These are phyloP conservation scores for Cotesia glomerata DNA, from an alignment of 1,140 invertebrate genomes.

Conservation along the genomic window DNA sequence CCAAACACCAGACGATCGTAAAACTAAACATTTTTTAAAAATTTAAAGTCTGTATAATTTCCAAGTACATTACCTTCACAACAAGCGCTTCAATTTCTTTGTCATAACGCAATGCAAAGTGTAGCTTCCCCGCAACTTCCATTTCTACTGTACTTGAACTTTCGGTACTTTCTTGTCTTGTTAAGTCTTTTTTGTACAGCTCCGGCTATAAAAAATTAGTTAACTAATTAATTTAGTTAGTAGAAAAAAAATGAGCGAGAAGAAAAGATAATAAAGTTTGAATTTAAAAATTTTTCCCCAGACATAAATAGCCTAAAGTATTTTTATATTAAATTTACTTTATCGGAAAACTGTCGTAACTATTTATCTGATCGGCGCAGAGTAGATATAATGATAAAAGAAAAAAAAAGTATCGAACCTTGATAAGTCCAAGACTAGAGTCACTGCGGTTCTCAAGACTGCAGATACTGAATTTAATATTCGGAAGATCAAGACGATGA, in stretches of 20 bases:
- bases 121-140: conserved; percentile 78
- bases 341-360: conserved; percentile 21
- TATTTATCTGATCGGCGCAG: neutral
- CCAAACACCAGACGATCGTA: too few relatives aligned
- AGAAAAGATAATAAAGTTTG: neutral
- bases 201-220: conserved; percentile 70
- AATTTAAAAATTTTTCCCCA: neutral
- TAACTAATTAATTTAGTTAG: neutral
- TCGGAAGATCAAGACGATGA: conserved; percentile 75
- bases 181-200: conserved; percentile 77
- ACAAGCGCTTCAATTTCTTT: conserved; percentile 77
- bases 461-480: conserved; percentile 79
- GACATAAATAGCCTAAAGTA: neutral
- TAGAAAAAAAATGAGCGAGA: neutral
- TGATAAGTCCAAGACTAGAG: conserved; percentile 71
- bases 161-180: conserved; percentile 76
- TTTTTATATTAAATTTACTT: neutral
- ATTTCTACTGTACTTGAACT: conserved; percentile 72
- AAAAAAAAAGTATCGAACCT: conserved; percentile 61
- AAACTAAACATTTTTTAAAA: too few relatives aligned
- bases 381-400: too few relatives aligned
- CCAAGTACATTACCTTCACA: conserved; percentile 68
- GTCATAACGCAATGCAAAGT: conserved; percentile 79
- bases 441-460: conserved; percentile 72
- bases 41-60: too few relatives aligned